Percentiles rank a stretch among this genome's conserved stretches.
phyloP scores from a whole-genome alignment of 2,113 vertebrate genomes.

The Marmota monax region DNA sequence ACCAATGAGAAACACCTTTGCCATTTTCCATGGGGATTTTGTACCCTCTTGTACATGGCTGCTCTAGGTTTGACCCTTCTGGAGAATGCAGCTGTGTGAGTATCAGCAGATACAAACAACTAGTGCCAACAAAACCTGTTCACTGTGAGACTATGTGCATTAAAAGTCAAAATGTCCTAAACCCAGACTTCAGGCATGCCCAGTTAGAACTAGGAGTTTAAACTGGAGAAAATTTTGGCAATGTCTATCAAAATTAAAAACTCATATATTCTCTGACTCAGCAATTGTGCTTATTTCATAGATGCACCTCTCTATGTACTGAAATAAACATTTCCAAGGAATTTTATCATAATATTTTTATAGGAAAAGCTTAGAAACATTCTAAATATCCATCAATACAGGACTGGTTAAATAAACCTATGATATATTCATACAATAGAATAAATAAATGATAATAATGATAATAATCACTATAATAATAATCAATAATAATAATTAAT shows the following conservation, averaged over 20 bases:
- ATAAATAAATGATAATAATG: neutral
- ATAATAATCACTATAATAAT: too few species aligned
- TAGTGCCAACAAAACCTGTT: neutral
- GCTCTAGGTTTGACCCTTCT: neutral
- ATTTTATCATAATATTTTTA: neutral
- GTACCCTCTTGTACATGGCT: neutral
- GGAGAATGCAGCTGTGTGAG: neutral
- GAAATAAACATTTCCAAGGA: neutral
- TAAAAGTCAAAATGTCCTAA: neutral
- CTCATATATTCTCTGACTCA: neutral
- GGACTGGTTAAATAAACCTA: neutral
- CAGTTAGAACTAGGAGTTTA: neutral
- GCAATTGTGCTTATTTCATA: neutral
- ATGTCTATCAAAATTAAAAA: neutral
- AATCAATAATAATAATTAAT: too few species aligned
- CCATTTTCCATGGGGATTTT: neutral
- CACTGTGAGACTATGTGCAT: neutral
- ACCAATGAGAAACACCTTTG: neutral
- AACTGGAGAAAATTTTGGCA: neutral
- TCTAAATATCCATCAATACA: neutral
- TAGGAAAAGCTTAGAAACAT: conserved; percentile 16
- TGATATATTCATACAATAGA: neutral
- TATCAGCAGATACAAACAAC: neutral
- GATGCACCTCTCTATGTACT: neutral
- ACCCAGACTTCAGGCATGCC: neutral